Evolutionary conservation across 2,797 vertebrate genomes (phyloP).

Genomic region (Potorous gilbertii): DNA sequence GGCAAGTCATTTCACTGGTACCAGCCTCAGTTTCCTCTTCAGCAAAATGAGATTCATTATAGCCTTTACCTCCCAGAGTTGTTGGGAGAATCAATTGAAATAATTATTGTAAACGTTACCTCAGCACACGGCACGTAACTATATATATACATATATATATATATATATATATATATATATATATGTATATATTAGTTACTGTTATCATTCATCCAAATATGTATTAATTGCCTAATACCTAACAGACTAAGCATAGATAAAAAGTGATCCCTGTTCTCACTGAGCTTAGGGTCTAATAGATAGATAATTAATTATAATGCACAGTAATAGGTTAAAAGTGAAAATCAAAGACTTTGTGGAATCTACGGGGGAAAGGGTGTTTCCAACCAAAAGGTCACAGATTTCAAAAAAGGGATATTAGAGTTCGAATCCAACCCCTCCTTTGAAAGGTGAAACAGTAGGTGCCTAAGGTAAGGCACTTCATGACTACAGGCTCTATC

Average conservation of each 20-base stretch:
- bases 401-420: not conserved
- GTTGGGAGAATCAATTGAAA: not conserved
- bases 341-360: not conserved
- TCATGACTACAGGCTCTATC: not conserved
- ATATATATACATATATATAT: not conserved
- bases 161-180: no score
- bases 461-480: not conserved
- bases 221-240: not conserved
- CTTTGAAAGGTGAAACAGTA: not conserved
- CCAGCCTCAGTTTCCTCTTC: not conserved
- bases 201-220: not conserved
- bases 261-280: not conserved
- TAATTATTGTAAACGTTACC: not conserved
- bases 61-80: not conserved
- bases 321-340: not conserved
- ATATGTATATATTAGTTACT: not conserved
- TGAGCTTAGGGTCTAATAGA: not conserved
- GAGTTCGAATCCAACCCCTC: not conserved
- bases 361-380: not conserved
- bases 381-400: not conserved
- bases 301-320: not conserved
- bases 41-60: not conserved
- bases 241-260: not conserved
- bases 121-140: not conserved
- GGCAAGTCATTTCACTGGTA: not conserved